Base-by-base conservation (phyloP, 2,888 invertebrate species). In the Drosophila infuscata region DNA sequence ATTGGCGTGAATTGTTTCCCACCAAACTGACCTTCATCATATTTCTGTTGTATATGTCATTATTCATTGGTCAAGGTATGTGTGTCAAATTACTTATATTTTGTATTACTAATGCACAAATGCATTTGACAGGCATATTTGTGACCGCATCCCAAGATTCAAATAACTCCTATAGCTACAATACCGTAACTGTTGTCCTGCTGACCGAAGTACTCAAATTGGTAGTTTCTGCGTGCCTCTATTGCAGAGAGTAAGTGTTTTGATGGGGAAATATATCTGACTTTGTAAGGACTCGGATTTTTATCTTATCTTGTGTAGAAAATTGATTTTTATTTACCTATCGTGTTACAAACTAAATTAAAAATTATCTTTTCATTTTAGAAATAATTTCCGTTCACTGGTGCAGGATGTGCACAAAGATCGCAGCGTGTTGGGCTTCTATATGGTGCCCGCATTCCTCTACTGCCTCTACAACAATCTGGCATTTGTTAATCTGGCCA, bases 381-480 rank as follows among this genome's bases (percentile, higher is more conserved):
- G 91, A 59, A 89, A 91, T 52, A 91, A 82, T 60, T 72, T 92
- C 0, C 70, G 70, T 11, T 89, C 90, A 2, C 63, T 92, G 58
- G 65, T 88, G 8, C 85, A 76, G 12, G 91, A 92, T 91, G 95
- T 84, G 90, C 92, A 88, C 95, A 94, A 94, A 81, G 95, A 96
- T 91, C 94, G 94, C 77, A 94, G 95, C 91, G 94, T 98, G 53
- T 93, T 98, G 81, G 92, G 96, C 64, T 92, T 97, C 52, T 99
- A 99, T 92, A 97, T 98, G 93, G 95, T 99, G 76, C 99, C 99
- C 49, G 97, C 98, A 0, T 95, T 97, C 88, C 93, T 99, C 62
- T 99, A 99, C 92, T 98, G 98, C 89, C 94, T 98, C 60, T 99
- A 99, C 94, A 99, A 99, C 92, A 99, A 99, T 94, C 94, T 99